Evolutionary conservation across 2,888 invertebrate genomes (phyloP), one percentile per base, ranked within the genome.

Genomic region (Aporophyla nigra): DNA sequence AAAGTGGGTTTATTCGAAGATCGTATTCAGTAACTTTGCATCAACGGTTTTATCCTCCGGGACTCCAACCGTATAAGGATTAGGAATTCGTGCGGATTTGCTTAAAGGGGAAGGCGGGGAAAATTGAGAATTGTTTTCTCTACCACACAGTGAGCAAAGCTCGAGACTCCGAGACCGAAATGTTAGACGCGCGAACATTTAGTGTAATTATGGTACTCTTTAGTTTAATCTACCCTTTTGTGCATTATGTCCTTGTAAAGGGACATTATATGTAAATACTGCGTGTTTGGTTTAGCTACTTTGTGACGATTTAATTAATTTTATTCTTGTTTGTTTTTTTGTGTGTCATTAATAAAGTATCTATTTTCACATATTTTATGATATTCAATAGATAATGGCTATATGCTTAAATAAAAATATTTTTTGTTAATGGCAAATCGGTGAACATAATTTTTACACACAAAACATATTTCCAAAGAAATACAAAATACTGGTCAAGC

Each of bases 51-150:
- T 91, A 93, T 93, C 92, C 93, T 91, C 86, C 79, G 91, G 88
- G 93, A 92, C 91, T 91, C 89, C 90, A 90, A 89, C 93, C 93
- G 92, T 94, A 94, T 94, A 94, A 92, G 94, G 94, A 94, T 95
- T 93, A 95, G 93, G 94, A 93, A 94, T 94, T 94, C 91, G 92
- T 93, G 93, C 89, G 93, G 94, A 95, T 96, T 95, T 95, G 92
- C 94, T 93, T 94, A 94, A 93, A 94, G 93, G 92, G 92, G 92
- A 92, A 93, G 91, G 91, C 90, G 91, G 91, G 91, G 93, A 93
- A 94, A 94, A 94, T 95, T 93, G 92, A 89, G 94, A 94, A 95
- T 94, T 95, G 94, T 95, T 96, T 93, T 92, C 94, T 93, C 90
- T 88, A 90, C 92, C 93, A 90, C 93, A 93, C 91, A 91, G 88